Percentiles rank a stretch among this genome's conserved stretches.
These are phyloP conservation scores for cat (Felis catus) DNA, from an alignment of 2,113 vertebrate species.

Conservation along the genomic window F.catus_Fca126_mat1.0 CM031411.1:54935501-54936000, in stretches of 20 bases:
- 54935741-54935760: neutral
- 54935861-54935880: neutral
- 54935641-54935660: neutral
- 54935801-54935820: neutral
- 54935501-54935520: neutral
- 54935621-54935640: neutral
- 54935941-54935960: neutral
- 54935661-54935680: neutral
- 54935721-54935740: neutral
- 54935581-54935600: neutral
- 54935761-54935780: neutral
- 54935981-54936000: neutral
- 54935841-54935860: neutral
- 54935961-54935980: neutral
- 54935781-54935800: neutral
- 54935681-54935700: neutral
- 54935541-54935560: neutral
- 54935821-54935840: neutral
- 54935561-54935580: neutral
- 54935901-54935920: neutral
- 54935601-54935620: neutral
- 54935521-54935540: neutral
- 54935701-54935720: neutral
- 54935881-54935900: neutral
- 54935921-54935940: neutral